phyloP scores from a whole-genome alignment of 2,888 invertebrate genomes.

The Mythimna impura region DNA sequence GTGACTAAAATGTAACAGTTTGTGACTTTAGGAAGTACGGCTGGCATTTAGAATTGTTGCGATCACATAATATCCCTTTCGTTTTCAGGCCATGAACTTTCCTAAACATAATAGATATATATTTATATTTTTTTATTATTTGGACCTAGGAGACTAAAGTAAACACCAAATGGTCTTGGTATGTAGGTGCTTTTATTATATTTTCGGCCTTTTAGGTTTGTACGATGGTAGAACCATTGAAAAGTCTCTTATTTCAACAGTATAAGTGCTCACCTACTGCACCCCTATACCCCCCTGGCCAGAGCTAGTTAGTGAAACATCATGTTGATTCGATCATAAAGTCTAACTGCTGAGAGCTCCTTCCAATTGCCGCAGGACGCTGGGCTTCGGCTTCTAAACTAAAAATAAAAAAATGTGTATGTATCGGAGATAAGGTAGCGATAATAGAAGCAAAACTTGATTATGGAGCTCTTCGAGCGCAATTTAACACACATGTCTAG shows the following conservation, averaged over 20 bases:
- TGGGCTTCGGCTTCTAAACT: no score
- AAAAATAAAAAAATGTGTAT: background rate
- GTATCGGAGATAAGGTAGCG: background rate
- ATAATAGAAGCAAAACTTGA: background rate
- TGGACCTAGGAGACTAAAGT: no score
- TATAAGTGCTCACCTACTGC: background rate
- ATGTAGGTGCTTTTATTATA: background rate
- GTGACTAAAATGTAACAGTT: slow-evolving; percentile 65
- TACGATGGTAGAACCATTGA: background rate
- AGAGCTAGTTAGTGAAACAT: background rate
- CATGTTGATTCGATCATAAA: background rate
- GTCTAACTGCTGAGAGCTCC: background rate
- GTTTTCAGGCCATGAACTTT: slow-evolving; percentile 20
- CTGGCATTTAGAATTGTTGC: slow-evolving; percentile 32
- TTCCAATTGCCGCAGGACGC: background rate
- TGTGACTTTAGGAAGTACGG: slow-evolving; percentile 43
- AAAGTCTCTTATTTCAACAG: background rate
- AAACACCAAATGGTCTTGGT: no score
- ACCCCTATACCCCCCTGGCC: background rate
- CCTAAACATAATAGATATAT: background rate
- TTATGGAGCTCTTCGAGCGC: background rate
- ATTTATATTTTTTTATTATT: background rate
- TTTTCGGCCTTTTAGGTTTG: background rate
- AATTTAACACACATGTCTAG: slow-evolving; percentile 23
- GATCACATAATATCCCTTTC: slow-evolving; percentile 53